Evolutionary conservation across 2,113 vertebrate species (phyloP).

Genomic region (Lepisosteus oculatus): DNA sequence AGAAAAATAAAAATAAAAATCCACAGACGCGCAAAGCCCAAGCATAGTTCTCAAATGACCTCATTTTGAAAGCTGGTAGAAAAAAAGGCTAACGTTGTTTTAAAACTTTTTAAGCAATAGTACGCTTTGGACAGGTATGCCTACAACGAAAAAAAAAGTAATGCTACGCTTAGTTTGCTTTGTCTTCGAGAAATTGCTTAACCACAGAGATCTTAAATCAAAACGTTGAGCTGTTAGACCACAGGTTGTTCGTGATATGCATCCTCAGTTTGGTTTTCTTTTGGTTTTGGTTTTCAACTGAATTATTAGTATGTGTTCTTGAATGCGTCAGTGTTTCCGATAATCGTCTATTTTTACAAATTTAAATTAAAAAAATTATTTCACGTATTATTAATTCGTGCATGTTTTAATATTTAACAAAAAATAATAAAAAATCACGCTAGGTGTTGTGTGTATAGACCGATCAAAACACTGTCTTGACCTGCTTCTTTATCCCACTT

Average conservation of each 20-base stretch:
- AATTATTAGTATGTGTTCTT: conserved; percentile 41
- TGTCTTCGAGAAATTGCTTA: conserved; percentile 19
- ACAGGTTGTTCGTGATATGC: conserved; percentile 20
- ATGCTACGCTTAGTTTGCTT: conserved; percentile 22
- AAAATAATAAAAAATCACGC: neutral
- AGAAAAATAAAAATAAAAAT: too few relatives aligned
- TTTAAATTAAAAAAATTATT: conserved; percentile 1
- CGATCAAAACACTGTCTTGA: neutral
- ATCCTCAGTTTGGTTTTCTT: neutral
- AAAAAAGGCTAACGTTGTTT: too few relatives aligned
- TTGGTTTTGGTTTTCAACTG: conserved; percentile 24
- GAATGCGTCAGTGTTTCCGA: conserved; percentile 38
- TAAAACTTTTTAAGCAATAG: too few relatives aligned
- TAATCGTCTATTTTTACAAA: neutral
- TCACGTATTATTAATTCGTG: conserved; percentile 22
- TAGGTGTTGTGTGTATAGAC: neutral
- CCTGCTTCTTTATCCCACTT: too few relatives aligned
- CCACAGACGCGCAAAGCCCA: too few relatives aligned
- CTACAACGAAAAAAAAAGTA: neutral
- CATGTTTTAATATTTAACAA: conserved; percentile 28
- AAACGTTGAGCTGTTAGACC: conserved; percentile 30
- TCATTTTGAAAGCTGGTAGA: too few relatives aligned
- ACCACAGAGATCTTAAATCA: conserved; percentile 25
- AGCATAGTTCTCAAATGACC: too few relatives aligned
- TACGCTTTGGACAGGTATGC: too few relatives aligned